phyloP scores from a whole-genome alignment of 2,113 vertebrate species.

The Chlorodrepanis virens region DNA sequence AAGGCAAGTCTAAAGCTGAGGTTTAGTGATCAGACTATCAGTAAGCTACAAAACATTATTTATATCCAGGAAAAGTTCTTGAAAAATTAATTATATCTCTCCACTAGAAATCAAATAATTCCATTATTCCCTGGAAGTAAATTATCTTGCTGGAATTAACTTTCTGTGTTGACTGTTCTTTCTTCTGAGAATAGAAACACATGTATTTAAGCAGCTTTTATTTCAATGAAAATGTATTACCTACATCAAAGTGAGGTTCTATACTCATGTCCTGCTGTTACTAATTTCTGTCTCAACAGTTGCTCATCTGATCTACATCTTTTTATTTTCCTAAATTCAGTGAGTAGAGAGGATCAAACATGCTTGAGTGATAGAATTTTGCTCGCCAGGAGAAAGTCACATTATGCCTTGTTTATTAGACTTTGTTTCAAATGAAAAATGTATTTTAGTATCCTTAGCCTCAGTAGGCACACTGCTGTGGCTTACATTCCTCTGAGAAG shows the following conservation, averaged over 20 bases:
- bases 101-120: slow-evolving; percentile 16
- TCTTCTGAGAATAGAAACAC: slow-evolving; percentile 15
- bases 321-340: background rate
- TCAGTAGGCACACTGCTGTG: background rate
- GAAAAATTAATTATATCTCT: background rate
- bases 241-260: background rate
- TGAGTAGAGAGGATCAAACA: background rate
- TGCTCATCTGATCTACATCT: background rate
- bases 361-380: background rate
- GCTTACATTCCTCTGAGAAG: background rate
- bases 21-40: background rate
- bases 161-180: slow-evolving; percentile 23
- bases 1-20: background rate
- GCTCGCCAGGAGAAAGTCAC: background rate
- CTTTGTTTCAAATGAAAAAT: background rate
- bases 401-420: background rate
- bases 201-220: slow-evolving; percentile 7
- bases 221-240: slow-evolving; percentile 2
- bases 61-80: background rate
- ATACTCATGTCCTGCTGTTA: slow-evolving; percentile 9
- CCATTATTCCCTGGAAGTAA: slow-evolving; percentile 5
- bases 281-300: slow-evolving; percentile 19
- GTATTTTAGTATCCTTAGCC: background rate
- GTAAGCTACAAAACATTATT: background rate
- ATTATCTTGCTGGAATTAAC: slow-evolving; percentile 14